Percentiles rank a stretch among this genome's conserved stretches.
Conservation (phyloP, 37 sponge, comb jelly and placozoan species). For the Corticium candelabrum region DNA sequence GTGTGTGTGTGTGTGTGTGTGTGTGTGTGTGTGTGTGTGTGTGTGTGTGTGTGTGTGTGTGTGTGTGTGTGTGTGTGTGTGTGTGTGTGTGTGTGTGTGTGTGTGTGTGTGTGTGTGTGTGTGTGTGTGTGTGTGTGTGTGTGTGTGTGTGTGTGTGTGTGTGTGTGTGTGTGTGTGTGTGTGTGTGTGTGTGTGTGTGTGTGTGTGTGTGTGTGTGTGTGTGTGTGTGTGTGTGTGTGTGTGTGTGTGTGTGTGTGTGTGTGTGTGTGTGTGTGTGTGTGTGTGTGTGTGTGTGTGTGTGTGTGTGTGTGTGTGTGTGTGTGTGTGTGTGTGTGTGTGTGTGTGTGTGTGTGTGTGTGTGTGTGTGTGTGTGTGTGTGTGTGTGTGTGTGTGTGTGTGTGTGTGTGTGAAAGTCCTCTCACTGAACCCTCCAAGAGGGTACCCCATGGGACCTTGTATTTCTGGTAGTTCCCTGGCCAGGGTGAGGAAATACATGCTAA, state of each 20-base stretch:
- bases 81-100: conserved; percentile 5
- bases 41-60: conserved; percentile 5
- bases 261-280: conserved; percentile 5
- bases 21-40: conserved; percentile 5
- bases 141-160: conserved; percentile 18
- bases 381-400: conserved; percentile 5
- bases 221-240: conserved; percentile 5
- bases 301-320: conserved; percentile 5
- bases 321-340: conserved; percentile 5
- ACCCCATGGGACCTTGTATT: too few species aligned
- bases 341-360: conserved; percentile 5
- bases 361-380: conserved; percentile 5
- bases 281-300: conserved; percentile 5
- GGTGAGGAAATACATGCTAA: too few species aligned
- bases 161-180: conserved; percentile 23
- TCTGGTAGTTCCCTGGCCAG: too few species aligned
- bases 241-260: conserved; percentile 5
- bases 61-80: conserved; percentile 5
- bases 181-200: conserved; percentile 5
- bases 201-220: conserved; percentile 5
- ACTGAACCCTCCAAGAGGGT: too few species aligned
- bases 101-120: conserved; percentile 1
- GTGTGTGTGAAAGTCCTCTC: neutral
- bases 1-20: conserved; percentile 5
- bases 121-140: conserved; percentile 8